These are phyloP conservation scores for Tetramorium alpestre DNA, from an alignment of 1,140 invertebrate species.

Conservation along the genomic window DNA sequence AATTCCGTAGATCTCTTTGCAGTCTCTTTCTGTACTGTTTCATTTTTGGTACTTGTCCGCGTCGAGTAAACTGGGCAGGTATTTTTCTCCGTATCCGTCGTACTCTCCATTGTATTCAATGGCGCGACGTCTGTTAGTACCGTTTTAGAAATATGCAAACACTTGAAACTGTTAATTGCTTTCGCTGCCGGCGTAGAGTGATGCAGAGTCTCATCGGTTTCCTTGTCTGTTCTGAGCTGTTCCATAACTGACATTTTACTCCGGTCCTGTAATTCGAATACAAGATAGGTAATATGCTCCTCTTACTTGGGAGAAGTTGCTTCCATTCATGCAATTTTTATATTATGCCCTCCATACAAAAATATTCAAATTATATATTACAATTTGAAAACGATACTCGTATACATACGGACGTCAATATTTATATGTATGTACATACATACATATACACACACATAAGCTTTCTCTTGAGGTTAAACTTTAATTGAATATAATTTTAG, in stretches of 20 bases:
- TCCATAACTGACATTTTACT: not conserved
- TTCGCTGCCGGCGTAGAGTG: constrained; percentile 7
- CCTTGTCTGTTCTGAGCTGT: not conserved
- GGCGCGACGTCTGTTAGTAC: constrained; percentile 7
- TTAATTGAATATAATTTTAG: not conserved
- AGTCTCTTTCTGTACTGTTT: not conserved
- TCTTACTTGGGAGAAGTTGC: not conserved
- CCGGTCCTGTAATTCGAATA: not conserved
- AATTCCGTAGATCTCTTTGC: constrained; percentile 74
- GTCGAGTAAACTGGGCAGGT: not conserved
- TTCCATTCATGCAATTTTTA: not conserved
- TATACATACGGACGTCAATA: not conserved
- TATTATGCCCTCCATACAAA: not conserved
- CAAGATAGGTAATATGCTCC: not conserved
- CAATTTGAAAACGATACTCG: not conserved
- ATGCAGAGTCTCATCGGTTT: not conserved
- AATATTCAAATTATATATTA: not conserved
- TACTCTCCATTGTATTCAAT: not conserved
- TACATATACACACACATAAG: too few species aligned
- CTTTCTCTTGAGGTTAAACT: not conserved
- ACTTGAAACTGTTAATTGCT: constrained; percentile 54
- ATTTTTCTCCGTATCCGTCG: not conserved
- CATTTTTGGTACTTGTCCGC: not conserved
- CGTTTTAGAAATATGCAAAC: constrained; percentile 61
- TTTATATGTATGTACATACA: not conserved